These are phyloP conservation scores for Pterois miles DNA, from an alignment of 2,797 vertebrate genomes.

Conservation along the genomic window DNA sequence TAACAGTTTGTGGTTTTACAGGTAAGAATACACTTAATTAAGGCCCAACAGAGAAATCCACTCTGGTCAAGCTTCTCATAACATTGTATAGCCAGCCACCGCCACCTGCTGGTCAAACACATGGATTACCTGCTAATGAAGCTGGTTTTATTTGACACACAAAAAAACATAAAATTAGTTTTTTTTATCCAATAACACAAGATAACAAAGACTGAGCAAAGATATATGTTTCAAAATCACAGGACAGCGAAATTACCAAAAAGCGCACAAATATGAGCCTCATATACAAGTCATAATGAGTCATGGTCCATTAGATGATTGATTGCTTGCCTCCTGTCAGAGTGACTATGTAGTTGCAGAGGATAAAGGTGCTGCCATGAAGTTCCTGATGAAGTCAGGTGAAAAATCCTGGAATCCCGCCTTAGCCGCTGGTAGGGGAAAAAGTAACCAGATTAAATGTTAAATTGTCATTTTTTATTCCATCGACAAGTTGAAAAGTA, in stretches of 20 bases:
- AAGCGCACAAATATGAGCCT: not conserved
- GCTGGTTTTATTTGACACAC: constrained; percentile 9
- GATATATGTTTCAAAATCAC: not conserved
- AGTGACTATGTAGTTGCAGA: constrained; percentile 51
- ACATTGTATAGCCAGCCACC: constrained; percentile 45
- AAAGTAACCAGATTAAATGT: constrained; percentile 13
- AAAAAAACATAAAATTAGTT: not conserved
- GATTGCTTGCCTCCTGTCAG: constrained; percentile 14
- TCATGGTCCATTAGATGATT: not conserved
- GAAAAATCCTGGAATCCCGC: constrained; percentile 78
- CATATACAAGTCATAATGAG: constrained; percentile 1
- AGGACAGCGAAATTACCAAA: not conserved
- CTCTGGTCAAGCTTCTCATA: not conserved
- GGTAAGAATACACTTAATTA: constrained; percentile 29
- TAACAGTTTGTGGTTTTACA: constrained; percentile 16
- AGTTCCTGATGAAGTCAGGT: constrained; percentile 69
- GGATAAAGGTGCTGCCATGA: constrained; percentile 65
- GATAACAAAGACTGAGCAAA: not conserved
- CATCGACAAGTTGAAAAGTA: not conserved
- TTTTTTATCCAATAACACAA: not conserved
- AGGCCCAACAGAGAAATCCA: constrained; percentile 25
- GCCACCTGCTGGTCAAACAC: constrained; percentile 73
- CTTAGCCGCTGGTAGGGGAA: constrained; percentile 61
- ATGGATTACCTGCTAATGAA: constrained; percentile 30
- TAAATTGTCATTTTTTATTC: not conserved